Conservation (phyloP, 2,888 invertebrate species). For the Therioaphis trifolii region DNA sequence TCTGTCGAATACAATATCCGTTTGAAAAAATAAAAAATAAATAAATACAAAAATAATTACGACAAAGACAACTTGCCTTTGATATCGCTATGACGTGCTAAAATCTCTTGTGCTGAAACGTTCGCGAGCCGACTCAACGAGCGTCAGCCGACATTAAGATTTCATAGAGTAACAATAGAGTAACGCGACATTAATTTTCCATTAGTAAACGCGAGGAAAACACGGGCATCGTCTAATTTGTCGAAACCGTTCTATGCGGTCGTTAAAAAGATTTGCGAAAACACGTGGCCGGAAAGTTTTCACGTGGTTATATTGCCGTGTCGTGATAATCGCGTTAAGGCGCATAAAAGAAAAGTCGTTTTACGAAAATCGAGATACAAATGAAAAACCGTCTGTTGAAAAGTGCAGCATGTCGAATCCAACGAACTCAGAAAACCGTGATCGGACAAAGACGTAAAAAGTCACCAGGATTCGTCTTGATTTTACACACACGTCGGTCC, state of each 20-base stretch:
- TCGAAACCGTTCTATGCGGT: neutral
- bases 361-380: too few species aligned
- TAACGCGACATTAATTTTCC: neutral
- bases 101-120: too few species aligned
- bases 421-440: too few species aligned
- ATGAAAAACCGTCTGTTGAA: too few species aligned
- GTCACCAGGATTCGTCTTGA: too few species aligned
- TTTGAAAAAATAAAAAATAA: neutral
- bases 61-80: neutral
- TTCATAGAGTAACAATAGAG: neutral
- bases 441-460: too few species aligned
- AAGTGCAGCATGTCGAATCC: too few species aligned
- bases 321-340: too few species aligned
- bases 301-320: neutral
- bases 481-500: too few species aligned
- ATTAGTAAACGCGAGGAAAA: neutral
- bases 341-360: too few species aligned
- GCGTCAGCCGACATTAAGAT: too few species aligned
- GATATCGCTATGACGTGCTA: neutral
- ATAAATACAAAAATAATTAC: neutral
- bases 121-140: too few species aligned
- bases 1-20: neutral
- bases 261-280: neutral
- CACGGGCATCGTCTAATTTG: neutral
- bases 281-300: neutral